Percentiles rank a stretch among this genome's conserved stretches.
These are phyloP conservation scores for Tubulanus polymorphus DNA, from an alignment of 2,888 invertebrate species.

Conservation along the genomic window DNA sequence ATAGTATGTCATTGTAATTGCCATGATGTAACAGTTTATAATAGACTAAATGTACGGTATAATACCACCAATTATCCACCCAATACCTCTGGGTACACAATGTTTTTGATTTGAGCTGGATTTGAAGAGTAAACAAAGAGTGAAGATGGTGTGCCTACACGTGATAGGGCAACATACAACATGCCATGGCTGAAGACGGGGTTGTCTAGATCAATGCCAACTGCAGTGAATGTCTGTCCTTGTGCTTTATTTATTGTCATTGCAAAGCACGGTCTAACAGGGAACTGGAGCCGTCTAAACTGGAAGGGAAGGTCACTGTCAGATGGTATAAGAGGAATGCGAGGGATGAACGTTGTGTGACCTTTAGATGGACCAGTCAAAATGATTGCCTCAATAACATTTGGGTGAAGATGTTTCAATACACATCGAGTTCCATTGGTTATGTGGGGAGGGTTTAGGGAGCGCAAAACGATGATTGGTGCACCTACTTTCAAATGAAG, in stretches of 20 bases:
- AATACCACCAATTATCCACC: too few species aligned
- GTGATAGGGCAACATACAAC: background rate
- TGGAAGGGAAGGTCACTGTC: background rate
- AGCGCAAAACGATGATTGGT: slow-evolving; percentile 17
- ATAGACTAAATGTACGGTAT: too few species aligned
- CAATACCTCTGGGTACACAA: background rate
- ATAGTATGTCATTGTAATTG: too few species aligned
- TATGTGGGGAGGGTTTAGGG: slow-evolving; percentile 10
- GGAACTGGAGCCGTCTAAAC: background rate
- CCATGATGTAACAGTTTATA: too few species aligned
- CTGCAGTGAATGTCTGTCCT: background rate
- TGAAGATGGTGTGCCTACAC: background rate
- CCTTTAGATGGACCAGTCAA: background rate
- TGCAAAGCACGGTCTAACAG: background rate
- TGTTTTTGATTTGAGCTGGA: background rate
- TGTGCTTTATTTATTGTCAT: background rate
- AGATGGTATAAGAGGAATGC: background rate
- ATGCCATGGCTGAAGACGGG: background rate
- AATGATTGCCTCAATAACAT: background rate
- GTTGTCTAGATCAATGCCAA: background rate
- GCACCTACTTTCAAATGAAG: slow-evolving; percentile 14
- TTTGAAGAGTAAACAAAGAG: background rate
- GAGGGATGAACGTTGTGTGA: background rate
- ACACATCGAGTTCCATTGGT: background rate
- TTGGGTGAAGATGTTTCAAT: background rate